A percentile compares a stretch with the other conserved stretches of the same genome.
Conservation (phyloP, 2,113 vertebrate species). For the Irena cyanogastra region DNA sequence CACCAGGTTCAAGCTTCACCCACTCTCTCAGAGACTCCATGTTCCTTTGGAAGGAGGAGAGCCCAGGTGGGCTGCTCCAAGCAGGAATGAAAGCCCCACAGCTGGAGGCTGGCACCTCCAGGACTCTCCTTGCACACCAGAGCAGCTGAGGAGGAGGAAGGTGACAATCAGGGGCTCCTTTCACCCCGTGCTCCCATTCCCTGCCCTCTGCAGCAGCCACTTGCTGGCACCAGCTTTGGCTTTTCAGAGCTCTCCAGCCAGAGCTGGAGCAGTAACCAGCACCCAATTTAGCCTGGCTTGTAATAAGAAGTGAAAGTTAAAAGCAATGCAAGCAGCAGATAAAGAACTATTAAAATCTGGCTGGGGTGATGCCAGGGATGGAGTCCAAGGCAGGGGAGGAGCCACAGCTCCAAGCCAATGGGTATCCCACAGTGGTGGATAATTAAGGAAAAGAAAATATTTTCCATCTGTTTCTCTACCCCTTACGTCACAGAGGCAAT, state of each 20-base stretch:
- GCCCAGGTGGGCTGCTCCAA: neutral
- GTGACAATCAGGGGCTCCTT: neutral
- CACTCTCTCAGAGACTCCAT: accelerated
- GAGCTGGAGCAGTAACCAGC: neutral
- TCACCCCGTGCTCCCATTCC: neutral
- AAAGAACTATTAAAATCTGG: constrained; percentile 34
- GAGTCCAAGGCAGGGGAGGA: constrained; percentile 15
- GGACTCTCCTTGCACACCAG: accelerated
- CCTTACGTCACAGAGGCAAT: neutral
- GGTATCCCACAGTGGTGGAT: neutral
- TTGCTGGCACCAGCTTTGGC: neutral
- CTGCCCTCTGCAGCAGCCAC: neutral
- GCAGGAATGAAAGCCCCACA: neutral
- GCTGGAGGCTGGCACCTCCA: neutral
- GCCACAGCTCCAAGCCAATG: neutral
- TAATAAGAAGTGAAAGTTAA: constrained; percentile 51
- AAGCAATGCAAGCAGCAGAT: constrained; percentile 26
- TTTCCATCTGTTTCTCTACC: constrained; percentile 28
- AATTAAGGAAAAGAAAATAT: constrained; percentile 46
- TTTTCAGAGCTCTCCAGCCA: neutral
- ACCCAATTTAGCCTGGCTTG: constrained; percentile 40
- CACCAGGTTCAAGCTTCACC: neutral
- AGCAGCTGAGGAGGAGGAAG: neutral
- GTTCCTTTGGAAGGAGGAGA: neutral
- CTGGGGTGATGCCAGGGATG: constrained; percentile 17